Evolutionary conservation across 1,140 invertebrate genomes (phyloP), one percentile per base, ranked within the genome.

Genomic region (Nasonia vitripennis): DNA sequence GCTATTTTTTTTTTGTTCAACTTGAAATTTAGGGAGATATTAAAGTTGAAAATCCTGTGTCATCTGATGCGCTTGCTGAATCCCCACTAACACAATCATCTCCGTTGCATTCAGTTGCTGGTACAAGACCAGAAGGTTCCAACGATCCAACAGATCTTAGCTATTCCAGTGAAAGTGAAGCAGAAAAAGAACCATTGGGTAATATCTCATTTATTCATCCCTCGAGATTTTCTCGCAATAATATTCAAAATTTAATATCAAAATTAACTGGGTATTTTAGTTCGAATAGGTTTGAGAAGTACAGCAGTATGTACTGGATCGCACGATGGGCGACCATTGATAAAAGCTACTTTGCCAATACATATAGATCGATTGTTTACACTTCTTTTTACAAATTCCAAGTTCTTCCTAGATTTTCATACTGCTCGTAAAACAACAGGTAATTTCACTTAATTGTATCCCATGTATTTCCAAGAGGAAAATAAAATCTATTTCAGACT

Each of bases 341-440:
- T 96, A 87, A 94, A 96, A 86, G 95, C 95, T 78, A 95, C 96
- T 88, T 95, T 97, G 88, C 96, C 97, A 41, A 95, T 97, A 82
- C 95, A 96, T 91, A 96, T 98, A 86, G 98, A 99, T 93, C 96
- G 97, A 87, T 91, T 98, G 62, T 98, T 98, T 93, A 97, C 97
- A n/a, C 94, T 98, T 89, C 94, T 98, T 12, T 99, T 99, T 94
- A 98, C 98, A 41, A 98, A 97, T 94, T 98, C 97, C 7, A 96
- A 98, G 93, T 98, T 99, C 92, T 97, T 96, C 90, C 92, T 97
- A 83, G 97, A 98, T 90, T 97, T 98, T 92, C 95, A 97, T 89
- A 96, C 95, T 70, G 94, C 94, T 7, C 94, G 97, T 70, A 97
- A 97, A 92, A 97, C 97, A 41, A 96, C 96, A 78, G 97, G 98